Evolutionary conservation across 64 coral and sea anemone species (phyloP).

Genomic region (Pocillopora damicornis): DNA sequence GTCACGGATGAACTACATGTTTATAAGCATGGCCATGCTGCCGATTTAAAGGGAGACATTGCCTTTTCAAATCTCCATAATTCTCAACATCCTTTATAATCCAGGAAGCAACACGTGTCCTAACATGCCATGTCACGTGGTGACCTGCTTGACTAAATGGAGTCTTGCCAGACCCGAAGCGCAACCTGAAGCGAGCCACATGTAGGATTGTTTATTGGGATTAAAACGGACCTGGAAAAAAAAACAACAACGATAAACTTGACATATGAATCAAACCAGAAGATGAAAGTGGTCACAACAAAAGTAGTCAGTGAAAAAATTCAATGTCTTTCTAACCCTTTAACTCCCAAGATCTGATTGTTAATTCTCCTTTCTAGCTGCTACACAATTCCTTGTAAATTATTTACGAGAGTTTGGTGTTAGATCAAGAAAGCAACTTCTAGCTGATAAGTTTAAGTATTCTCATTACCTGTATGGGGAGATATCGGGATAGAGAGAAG

Average conservation of each 20-base stretch:
- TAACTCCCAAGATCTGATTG: too few species aligned
- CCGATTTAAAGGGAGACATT: not conserved
- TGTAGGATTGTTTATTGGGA: slow-evolving; percentile 72
- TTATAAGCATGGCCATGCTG: not conserved
- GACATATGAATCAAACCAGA: not conserved
- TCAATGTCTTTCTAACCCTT: too few species aligned
- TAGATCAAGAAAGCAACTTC: too few species aligned
- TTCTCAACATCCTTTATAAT: not conserved
- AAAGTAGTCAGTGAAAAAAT: too few species aligned
- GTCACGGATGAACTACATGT: too few species aligned
- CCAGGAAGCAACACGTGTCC: not conserved
- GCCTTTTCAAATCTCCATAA: not conserved
- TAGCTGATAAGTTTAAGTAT: too few species aligned
- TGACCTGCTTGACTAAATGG: slow-evolving; percentile 55
- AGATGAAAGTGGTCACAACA: not conserved
- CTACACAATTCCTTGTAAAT: too few species aligned
- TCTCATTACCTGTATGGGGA: too few species aligned
- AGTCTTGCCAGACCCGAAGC: slow-evolving; percentile 69
- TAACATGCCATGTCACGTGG: not conserved
- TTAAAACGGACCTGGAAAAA: slow-evolving; percentile 70
- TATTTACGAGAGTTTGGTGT: too few species aligned
- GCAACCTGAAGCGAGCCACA: slow-evolving; percentile 78
- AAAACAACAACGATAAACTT: too few species aligned
- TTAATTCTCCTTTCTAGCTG: too few species aligned
- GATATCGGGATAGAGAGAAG: too few species aligned